Conservation (phyloP, 2,797 vertebrate species). For the Chiloscyllium punctatum region DNA sequence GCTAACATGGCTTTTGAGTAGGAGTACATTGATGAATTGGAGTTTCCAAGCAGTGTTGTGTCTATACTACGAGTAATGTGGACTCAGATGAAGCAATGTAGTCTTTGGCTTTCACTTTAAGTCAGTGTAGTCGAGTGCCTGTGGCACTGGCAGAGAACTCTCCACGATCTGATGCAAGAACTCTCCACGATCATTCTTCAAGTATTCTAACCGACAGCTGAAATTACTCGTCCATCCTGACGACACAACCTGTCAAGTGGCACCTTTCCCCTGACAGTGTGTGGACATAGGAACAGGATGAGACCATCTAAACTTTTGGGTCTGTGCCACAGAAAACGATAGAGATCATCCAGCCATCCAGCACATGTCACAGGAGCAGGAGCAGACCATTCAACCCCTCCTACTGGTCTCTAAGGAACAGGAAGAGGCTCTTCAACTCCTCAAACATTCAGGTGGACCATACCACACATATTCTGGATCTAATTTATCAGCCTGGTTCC, state of each 20-base stretch:
- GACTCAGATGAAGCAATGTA: not conserved
- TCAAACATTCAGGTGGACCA: not conserved
- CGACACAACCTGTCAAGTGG: not conserved
- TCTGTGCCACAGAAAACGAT: too few species aligned
- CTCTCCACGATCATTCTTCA: not conserved
- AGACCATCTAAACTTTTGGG: not conserved
- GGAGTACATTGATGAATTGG: not conserved
- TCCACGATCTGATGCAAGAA: not conserved
- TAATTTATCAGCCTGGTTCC: not conserved
- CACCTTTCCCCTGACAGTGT: not conserved
- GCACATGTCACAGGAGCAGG: not conserved
- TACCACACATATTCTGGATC: too few species aligned
- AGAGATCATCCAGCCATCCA: not conserved
- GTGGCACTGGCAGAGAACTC: not conserved
- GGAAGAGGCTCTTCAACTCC: not conserved
- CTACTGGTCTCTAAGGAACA: not conserved
- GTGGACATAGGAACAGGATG: not conserved
- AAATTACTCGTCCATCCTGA: not conserved
- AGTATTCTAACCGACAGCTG: not conserved
- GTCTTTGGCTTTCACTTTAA: not conserved
- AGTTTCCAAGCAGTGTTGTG: not conserved
- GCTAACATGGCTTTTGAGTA: not conserved
- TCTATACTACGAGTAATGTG: not conserved
- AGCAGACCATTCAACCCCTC: not conserved
- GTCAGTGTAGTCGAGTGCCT: not conserved